Base-by-base conservation (phyloP, 2,797 vertebrate genomes). In the Nothura maculosa region DNA sequence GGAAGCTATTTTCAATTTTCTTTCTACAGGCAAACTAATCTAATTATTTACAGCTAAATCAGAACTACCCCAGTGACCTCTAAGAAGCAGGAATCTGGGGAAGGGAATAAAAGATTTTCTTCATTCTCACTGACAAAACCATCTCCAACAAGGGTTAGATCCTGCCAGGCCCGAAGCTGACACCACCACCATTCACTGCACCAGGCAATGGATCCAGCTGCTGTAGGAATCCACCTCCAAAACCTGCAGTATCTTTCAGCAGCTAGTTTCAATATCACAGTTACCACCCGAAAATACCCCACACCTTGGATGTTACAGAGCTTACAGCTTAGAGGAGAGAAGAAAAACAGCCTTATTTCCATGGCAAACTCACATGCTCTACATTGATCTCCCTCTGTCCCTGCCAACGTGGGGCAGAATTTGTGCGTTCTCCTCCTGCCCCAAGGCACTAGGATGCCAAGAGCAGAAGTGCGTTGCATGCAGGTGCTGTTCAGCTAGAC, bases 1-100 rank as follows among this genome's bases (percentile, higher is more conserved):
- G 80, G 69, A 90, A 94, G 48, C 32, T 64, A 61, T 85, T 92
- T 83, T 74, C 48, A 18, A 8, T 73, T 90, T 94, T 73, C 28
- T 30, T 70, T 89, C 73, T 30, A 9, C 28, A 73, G 42, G 69
- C 27, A 12, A 54, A 69, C 30, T 55, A 67, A 63, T n/a, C 20
- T 42, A 36, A 91, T 63, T 14, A 8, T 45, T 93, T 90, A 48
- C 76, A 92, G 61, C 72, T 85, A 62, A 2, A 40, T 45, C 64
- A 48, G 28, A 77, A 73, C 42, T 60, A 63, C 6, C 12, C 28
- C 42, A 30, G 0, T 0, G 11, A 32, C 45, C 62, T 68, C 68
- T 27, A 24, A 75, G 48, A 25, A 54, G 40, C 47, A 69, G 81
- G 78, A 36, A n/a, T 6, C 38, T 77, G 84, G 63, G 78, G 60